These are phyloP conservation scores for Hemaris fuciformis DNA, from an alignment of 2,888 invertebrate genomes.

Conservation along the genomic window DNA sequence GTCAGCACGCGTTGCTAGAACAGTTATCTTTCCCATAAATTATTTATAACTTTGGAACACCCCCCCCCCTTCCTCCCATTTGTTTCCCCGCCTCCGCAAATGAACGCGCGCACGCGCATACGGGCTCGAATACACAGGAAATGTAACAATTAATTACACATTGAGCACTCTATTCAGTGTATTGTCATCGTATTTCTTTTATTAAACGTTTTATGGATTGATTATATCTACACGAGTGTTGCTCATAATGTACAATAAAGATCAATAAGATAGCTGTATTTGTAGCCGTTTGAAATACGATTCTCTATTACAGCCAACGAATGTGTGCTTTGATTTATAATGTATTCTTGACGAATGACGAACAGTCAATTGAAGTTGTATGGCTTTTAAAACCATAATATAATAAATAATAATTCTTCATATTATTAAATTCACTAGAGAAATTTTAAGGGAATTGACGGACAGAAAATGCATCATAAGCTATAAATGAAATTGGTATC, in stretches of 20 bases:
- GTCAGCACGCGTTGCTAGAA: slow-evolving; percentile 46
- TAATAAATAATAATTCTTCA: no score
- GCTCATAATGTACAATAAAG: slow-evolving; percentile 25
- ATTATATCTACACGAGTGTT: slow-evolving; percentile 32
- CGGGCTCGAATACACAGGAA: slow-evolving; percentile 56
- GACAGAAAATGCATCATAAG: no score
- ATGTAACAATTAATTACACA: slow-evolving; percentile 60
- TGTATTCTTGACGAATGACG: background rate
- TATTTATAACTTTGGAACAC: slow-evolving; percentile 51
- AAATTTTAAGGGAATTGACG: no score
- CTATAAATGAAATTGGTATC: no score
- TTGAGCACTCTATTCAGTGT: slow-evolving; percentile 57
- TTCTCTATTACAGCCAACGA: background rate
- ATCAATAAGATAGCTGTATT: slow-evolving; percentile 24
- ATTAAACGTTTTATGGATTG: slow-evolving; percentile 39
- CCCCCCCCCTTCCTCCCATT: slow-evolving; percentile 21
- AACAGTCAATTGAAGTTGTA: background rate
- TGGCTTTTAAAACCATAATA: background rate
- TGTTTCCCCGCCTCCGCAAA: slow-evolving; percentile 11
- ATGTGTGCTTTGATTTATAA: background rate
- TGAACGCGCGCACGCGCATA: slow-evolving; percentile 44
- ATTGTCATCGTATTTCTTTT: slow-evolving; percentile 50
- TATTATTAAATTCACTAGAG: no score
- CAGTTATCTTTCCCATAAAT: slow-evolving; percentile 62
- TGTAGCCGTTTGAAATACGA: slow-evolving; percentile 10